A percentile compares a stretch with the other conserved stretches of the same genome.
Conservation (phyloP, 2,797 vertebrate genomes). For the Manis crassicaudata region DNA sequence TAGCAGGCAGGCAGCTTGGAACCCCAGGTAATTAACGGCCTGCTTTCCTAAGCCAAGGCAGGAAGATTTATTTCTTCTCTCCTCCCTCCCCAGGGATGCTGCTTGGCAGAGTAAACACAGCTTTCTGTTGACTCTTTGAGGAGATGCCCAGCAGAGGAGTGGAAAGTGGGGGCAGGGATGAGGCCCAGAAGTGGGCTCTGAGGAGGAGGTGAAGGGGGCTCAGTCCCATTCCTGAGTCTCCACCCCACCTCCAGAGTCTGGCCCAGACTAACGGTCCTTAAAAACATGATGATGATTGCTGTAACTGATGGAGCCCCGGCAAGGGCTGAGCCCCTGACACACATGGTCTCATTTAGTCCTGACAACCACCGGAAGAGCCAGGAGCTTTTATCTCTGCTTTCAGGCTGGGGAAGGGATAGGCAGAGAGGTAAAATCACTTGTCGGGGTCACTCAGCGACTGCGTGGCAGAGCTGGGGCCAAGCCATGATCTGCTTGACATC, state of each 20-base stretch:
- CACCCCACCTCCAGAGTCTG: not conserved
- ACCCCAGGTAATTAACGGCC: conserved; percentile 65
- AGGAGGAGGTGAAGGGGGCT: not conserved
- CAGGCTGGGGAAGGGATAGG: not conserved
- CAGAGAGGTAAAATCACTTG: not conserved
- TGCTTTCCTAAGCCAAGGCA: conserved; percentile 69
- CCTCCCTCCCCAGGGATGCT: conserved; percentile 56
- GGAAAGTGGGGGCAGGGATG: not conserved
- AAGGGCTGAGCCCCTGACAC: not conserved
- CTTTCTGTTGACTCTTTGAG: conserved; percentile 49
- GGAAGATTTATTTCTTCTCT: conserved; percentile 58
- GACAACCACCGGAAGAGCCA: not conserved
- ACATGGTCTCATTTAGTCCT: not conserved
- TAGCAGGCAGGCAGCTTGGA: not conserved
- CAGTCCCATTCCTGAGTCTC: not conserved
- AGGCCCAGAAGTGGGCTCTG: not conserved
- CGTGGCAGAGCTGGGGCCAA: not conserved
- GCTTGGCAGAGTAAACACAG: conserved; percentile 62
- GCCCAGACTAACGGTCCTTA: not conserved
- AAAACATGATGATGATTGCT: not conserved
- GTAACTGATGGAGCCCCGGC: not conserved
- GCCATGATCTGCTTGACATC: not conserved
- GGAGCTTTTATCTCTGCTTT: not conserved
- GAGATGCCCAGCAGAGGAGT: not conserved
- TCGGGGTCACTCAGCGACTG: too few species aligned